Evolutionary conservation across 2,113 vertebrate species (phyloP).

Genomic region (Pseudolaguvia tuberculata): DNA sequence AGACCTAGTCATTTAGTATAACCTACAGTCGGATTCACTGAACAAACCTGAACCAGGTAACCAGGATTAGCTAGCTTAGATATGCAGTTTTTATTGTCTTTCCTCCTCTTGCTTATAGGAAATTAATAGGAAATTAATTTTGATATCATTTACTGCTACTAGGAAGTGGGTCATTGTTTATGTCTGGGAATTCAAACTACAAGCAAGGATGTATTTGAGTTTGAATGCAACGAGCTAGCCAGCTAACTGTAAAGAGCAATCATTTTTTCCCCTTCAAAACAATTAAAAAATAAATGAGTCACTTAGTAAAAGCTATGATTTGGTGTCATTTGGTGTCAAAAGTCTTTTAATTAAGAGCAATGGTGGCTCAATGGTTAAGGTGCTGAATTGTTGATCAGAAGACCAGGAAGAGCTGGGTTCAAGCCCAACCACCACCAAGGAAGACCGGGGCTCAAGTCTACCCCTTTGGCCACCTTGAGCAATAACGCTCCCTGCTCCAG

Average conservation of each 20-base stretch:
- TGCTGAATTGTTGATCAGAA: no score
- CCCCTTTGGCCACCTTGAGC: no score
- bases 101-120: neutral
- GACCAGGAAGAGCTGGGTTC: no score
- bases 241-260: neutral
- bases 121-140: constrained; percentile 7
- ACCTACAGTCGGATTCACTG: no score
- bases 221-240: neutral
- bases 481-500: no score
- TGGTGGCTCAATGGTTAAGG: no score
- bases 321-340: no score
- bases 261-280: neutral
- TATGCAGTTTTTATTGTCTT: neutral
- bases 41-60: no score
- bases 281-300: neutral
- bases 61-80: neutral
- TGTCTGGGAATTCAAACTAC: neutral
- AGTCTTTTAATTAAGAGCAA: no score
- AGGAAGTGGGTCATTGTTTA: neutral
- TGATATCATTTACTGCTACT: constrained; percentile 23
- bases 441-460: no score
- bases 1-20: no score
- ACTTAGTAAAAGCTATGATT: neutral
- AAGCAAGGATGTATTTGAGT: neutral
- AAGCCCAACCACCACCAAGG: no score